Conservation (phyloP, 2,113 vertebrate genomes). For the Thomomys bottae region DNA sequence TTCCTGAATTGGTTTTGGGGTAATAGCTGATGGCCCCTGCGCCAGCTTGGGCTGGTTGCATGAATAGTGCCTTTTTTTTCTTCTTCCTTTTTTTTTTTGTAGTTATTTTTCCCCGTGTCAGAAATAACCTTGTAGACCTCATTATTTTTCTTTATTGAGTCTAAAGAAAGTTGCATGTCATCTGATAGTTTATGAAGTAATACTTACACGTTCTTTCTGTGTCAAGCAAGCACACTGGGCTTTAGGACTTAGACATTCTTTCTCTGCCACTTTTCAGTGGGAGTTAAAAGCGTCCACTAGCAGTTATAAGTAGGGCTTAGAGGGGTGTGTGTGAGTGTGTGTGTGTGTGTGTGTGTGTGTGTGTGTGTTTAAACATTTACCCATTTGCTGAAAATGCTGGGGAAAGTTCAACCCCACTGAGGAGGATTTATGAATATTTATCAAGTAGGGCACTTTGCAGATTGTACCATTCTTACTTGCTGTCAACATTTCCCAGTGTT, state of each 20-base stretch:
- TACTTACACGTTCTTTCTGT: not conserved
- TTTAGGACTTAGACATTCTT: not conserved
- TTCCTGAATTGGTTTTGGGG: conserved; percentile 39
- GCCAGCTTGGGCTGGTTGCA: not conserved
- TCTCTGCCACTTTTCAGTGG: not conserved
- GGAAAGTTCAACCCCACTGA: conserved; percentile 59
- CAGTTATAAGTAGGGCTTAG: conserved; percentile 31
- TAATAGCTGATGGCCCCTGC: conserved; percentile 1
- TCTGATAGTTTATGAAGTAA: conserved; percentile 66
- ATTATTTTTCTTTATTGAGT: conserved; percentile 66
- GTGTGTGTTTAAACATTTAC: conserved; percentile 11
- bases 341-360: not conserved
- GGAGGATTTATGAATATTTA: conserved; percentile 70
- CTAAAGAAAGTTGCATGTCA: conserved; percentile 39
- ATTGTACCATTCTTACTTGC: conserved; percentile 67
- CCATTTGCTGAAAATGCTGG: conserved; percentile 24
- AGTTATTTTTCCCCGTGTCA: conserved; percentile 25
- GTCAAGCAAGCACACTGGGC: not conserved
- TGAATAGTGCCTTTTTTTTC: conserved; percentile 21
- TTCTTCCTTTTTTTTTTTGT: not conserved
- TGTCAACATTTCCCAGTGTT: conserved; percentile 70
- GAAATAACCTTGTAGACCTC: conserved; percentile 53
- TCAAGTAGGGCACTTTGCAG: conserved; percentile 67
- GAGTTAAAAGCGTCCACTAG: not conserved
- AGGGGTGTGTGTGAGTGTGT: not conserved